A percentile compares a stretch with the other conserved stretches of the same genome.
These are phyloP conservation scores for Leuciscus idus DNA, from an alignment of 2,113 vertebrate genomes.

Conservation along the genomic window DNA sequence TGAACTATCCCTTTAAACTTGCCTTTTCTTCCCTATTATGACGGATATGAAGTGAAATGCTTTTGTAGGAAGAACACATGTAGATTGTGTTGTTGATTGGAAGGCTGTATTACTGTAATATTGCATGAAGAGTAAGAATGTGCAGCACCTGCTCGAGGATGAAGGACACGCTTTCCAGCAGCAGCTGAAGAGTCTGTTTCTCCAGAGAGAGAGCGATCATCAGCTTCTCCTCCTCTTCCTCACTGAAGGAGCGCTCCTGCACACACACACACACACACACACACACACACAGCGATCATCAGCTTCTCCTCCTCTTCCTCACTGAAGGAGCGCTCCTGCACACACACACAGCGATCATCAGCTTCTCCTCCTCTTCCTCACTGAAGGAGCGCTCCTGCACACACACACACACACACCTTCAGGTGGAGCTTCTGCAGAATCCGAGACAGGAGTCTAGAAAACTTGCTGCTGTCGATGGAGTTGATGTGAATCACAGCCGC, in stretches of 20 bases:
- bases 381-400: conserved; percentile 88
- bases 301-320: too few species aligned
- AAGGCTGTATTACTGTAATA: too few species aligned
- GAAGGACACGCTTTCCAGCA: conserved; percentile 81
- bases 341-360: too few species aligned
- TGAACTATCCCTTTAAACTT: too few species aligned
- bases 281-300: too few species aligned
- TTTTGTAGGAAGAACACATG: too few species aligned
- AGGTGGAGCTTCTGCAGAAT: conserved; percentile 94
- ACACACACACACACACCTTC: conserved; percentile 78
- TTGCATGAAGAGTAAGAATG: too few species aligned
- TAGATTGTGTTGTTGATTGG: too few species aligned
- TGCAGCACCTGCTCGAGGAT: conserved; percentile 56
- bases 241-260: conserved; percentile 89
- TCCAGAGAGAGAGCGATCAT: conserved; percentile 87
- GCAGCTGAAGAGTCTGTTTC: conserved; percentile 85
- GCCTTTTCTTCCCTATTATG: too few species aligned
- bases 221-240: conserved; percentile 95
- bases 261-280: conserved; percentile 28
- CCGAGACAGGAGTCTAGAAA: conserved; percentile 87
- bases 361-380: conserved; percentile 87
- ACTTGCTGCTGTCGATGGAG: conserved; percentile 83
- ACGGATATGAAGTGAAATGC: too few species aligned
- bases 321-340: too few species aligned
- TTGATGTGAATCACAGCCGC: conserved; percentile 89